phyloP scores from a whole-genome alignment of 1,140 invertebrate species.

The Agrilus planipennis region DNA sequence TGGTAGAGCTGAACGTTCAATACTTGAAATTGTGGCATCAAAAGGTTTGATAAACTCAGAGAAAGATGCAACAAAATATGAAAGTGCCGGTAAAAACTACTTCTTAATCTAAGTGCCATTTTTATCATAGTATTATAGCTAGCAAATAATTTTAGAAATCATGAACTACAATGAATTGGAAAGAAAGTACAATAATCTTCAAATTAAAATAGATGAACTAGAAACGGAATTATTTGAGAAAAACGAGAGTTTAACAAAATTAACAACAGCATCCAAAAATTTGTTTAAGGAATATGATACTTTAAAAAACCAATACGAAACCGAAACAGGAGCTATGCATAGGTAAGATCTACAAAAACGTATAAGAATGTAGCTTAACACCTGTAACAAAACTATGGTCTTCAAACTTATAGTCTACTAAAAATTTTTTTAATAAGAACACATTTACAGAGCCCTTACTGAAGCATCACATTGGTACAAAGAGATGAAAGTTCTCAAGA shows the following conservation, averaged over 20 bases:
- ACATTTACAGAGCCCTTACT: constrained; percentile 38
- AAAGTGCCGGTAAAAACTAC: too few species aligned
- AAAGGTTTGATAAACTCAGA: too few species aligned
- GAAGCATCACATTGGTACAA: constrained; percentile 57
- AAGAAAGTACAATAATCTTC: constrained; percentile 42
- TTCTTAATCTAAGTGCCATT: too few species aligned
- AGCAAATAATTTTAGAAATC: constrained; percentile 44
- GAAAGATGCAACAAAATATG: too few species aligned
- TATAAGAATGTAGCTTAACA: too few species aligned
- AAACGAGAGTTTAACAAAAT: constrained; percentile 46
- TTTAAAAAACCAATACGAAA: constrained; percentile 56
- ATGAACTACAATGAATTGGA: constrained; percentile 48
- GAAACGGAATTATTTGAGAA: constrained; percentile 45
- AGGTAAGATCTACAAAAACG: constrained; percentile 34
- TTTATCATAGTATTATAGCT: too few species aligned
- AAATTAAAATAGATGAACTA: constrained; percentile 42
- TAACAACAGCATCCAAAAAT: constrained; percentile 53
- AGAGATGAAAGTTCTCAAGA: constrained; percentile 56
- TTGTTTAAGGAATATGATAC: constrained; percentile 62
- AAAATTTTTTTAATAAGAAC: not conserved
- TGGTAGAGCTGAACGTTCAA: too few species aligned
- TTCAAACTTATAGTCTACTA: constrained; percentile 1
- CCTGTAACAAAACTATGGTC: too few species aligned
- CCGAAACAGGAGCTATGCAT: constrained; percentile 57
- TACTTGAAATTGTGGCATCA: too few species aligned